Evolutionary conservation across 2,113 vertebrate species (phyloP), one percentile per base, ranked within the genome.

Genomic region (Laticauda laticaudata): DNA sequence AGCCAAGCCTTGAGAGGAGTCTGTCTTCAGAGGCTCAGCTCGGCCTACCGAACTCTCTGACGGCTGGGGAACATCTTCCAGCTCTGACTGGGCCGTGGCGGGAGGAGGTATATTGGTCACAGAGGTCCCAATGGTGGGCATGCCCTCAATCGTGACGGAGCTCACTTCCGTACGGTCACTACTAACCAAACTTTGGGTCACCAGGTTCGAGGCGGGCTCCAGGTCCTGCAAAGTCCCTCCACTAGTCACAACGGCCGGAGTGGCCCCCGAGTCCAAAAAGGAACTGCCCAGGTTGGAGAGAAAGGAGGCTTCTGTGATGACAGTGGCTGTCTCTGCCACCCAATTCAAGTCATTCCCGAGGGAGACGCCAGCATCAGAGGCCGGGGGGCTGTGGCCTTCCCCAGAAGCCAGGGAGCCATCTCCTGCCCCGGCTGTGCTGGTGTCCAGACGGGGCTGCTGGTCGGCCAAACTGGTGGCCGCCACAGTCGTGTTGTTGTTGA

Each of bases 401-500:
- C 93, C 55, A 1, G 95, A 6, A 0, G 75, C n/a, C 43, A 96
- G 92, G 0, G 97, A 91, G 0, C 43, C 54, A 0, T 93, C 34
- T 3, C 95, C 56, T 6, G 89, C 92, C 0, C 51, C 93, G 0
- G 95, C 11, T 0, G 92, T 10, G 0, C 94, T 87, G 0, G 94
- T 0, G 0, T 94, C 86, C 94, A 97, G 93, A 0, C 88, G 95
- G 43, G 97, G 91, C 6, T 39, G 96, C 56, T 45, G 86, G 0
- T 43, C 8, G 0, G 95, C 95, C 0, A 4, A 20, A 0, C 94
- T 26, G 0, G 94, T 14, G 0, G 96, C 92, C 0, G 96, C 86
- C 0, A 97, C 96, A 0, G 96, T 96, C 4, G 97, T 98, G 94
- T 99, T 99, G 98, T 99, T 99, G 97, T 99, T 99, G 54, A 99